These are phyloP conservation scores for Ecdyonurus torrentis DNA, from an alignment of 2,888 invertebrate species.

Conservation along the genomic window DNA sequence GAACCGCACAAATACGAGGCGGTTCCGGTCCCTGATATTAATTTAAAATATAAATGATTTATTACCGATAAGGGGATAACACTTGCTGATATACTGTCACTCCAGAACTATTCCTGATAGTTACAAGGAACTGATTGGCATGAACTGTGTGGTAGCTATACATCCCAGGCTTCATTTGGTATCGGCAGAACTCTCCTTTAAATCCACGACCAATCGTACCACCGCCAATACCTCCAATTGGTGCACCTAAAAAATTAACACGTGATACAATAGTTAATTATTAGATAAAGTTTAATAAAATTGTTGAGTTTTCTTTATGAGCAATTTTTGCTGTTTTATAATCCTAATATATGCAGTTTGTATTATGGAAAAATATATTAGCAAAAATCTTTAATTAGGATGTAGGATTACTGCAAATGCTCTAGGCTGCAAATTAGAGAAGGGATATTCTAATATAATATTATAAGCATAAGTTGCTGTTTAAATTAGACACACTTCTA, in stretches of 20 bases:
- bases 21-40: no score
- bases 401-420: no score
- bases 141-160: slow-evolving; percentile 70
- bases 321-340: no score
- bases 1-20: no score
- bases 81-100: slow-evolving; percentile 62
- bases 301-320: no score
- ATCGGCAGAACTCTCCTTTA: slow-evolving; percentile 85
- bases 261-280: not conserved
- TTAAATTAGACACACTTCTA: no score
- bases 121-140: slow-evolving; percentile 82
- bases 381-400: not conserved
- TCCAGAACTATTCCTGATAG: slow-evolving; percentile 50
- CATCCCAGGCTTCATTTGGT: slow-evolving; percentile 70
- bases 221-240: slow-evolving; percentile 65
- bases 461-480: no score
- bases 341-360: no score
- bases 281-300: no score
- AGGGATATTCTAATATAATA: no score
- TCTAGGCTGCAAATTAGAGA: no score
- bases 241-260: slow-evolving; percentile 42
- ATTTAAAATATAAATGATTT: not conserved
- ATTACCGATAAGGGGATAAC: slow-evolving; percentile 55
- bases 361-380: no score
- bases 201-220: slow-evolving; percentile 82